Conservation (phyloP, 2,797 vertebrate genomes). For the Ctenopoma multispine region DNA sequence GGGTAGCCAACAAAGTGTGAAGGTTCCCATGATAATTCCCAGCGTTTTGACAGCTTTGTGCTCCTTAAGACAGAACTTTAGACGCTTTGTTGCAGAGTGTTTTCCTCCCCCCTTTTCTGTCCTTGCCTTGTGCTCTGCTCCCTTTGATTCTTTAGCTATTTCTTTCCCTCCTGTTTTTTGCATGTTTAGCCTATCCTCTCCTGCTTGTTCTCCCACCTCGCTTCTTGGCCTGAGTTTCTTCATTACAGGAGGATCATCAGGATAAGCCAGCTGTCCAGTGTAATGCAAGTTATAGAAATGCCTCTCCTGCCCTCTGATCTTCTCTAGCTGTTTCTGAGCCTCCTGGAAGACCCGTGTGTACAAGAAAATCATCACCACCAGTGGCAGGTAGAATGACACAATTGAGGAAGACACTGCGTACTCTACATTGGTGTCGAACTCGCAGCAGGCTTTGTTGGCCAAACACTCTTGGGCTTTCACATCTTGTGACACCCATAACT, state of each 20-base stretch:
- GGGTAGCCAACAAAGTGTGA: conserved; percentile 97
- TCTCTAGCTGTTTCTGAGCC: conserved; percentile 92
- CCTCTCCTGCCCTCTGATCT: conserved; percentile 90
- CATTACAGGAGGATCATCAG: conserved; percentile 50
- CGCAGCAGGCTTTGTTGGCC: conserved; percentile 85
- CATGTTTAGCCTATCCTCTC: conserved; percentile 54
- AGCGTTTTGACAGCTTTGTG: conserved; percentile 97
- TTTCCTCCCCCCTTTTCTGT: conserved; percentile 60
- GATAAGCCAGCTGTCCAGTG: conserved; percentile 59
- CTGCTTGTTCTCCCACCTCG: conserved; percentile 30
- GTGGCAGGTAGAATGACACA: conserved; percentile 95
- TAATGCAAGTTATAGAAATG: conserved; percentile 83
- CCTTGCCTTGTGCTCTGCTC: conserved; percentile 30
- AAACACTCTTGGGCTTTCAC: conserved; percentile 78
- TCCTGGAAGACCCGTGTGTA: conserved; percentile 95
- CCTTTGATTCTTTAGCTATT: conserved; percentile 14
- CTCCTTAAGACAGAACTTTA: conserved; percentile 92
- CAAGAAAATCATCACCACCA: conserved; percentile 95
- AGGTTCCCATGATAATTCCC: conserved; percentile 98
- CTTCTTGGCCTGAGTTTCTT: conserved; percentile 34
- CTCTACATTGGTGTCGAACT: conserved; percentile 91
- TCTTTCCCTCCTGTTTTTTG: conserved; percentile 27
- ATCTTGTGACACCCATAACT: conserved; percentile 86
- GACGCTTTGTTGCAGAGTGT: conserved; percentile 67
- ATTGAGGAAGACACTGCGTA: conserved; percentile 95